Base-by-base conservation (phyloP, 2,888 invertebrate species). In the Lymantria dispar region DNA sequence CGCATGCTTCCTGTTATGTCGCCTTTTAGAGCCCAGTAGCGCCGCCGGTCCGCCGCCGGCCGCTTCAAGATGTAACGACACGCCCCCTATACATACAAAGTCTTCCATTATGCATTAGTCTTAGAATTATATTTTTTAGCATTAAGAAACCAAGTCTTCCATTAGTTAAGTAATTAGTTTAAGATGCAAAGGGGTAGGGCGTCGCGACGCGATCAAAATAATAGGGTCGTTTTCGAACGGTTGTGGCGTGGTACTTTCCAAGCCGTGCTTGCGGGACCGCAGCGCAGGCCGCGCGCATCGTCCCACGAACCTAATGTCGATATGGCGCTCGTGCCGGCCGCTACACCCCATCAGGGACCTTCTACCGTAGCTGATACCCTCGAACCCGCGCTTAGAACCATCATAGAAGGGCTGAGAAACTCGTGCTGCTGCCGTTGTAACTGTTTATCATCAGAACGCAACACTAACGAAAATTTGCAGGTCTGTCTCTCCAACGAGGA, bases 241-340 rank as follows among this genome's bases (percentile, higher is more conserved):
- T 87, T 95, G 47, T 95, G 95, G 95, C 92, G 94, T 41, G 95
- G 95, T 49, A 93, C 93, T 41, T 93, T 94, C 70, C 91, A 90
- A 70, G 86, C 91, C 49, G 91, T 91, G 56, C 68, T 90, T 14
- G 86, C 87, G 37, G 83, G 82, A 29, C 76, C 83, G 48, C 82
- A 78, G 56, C 79, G 80, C n/a, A 82, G 82, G 75, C 85, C 83
- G 80, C 78, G 83, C 54, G 87, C 89, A 39, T 79, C 82, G 50
- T 83, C 86, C 39, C 83, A 78, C 70, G 85, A 84, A 54, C 83
- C 84, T 52, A 74, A 68, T 56, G 64, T 75, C 29, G 80, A 79
- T 43, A 52, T 67, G 60, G 60, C 75, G 41, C 60, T 69, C 41
- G 59, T 69, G 37, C 75, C 79, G 48, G 65, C 64, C n/a, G n/a